phyloP scores from a whole-genome alignment of 2,113 vertebrate genomes.

The Gopherus evgoodei region DNA sequence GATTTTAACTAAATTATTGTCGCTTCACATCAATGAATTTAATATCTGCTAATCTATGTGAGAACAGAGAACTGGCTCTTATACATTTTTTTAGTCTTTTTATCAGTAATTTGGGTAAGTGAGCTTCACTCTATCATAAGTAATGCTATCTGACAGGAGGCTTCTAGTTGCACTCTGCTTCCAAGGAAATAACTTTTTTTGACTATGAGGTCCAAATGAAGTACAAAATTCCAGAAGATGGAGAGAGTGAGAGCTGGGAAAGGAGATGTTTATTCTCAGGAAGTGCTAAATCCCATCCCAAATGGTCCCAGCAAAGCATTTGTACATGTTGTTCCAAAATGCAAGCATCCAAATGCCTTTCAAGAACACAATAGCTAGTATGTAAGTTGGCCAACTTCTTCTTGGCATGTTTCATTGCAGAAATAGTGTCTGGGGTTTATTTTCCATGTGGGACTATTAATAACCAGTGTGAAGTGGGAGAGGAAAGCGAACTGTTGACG shows the following conservation, averaged over 20 bases:
- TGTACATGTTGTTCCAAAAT: conserved; percentile 43
- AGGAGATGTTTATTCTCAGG: conserved; percentile 57
- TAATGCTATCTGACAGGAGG: neutral
- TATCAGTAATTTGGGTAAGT: neutral
- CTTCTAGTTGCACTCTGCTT: neutral
- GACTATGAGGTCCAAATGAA: rapidly evolving
- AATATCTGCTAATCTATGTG: neutral
- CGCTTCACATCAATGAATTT: too few relatives aligned
- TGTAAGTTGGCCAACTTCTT: neutral
- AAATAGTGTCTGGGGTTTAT: neutral
- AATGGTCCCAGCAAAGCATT: conserved; percentile 7
- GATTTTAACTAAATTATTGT: neutral
- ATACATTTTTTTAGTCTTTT: neutral
- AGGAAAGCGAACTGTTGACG: neutral
- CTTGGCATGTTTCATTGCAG: conserved; percentile 14
- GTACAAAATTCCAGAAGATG: neutral
- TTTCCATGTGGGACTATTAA: conserved; percentile 60
- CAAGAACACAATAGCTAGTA: neutral
- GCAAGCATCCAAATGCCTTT: conserved; percentile 34
- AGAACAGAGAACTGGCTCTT: neutral
- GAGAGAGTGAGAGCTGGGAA: neutral
- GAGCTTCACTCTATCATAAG: neutral
- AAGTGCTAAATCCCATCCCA: conserved; percentile 16
- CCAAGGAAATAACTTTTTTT: neutral
- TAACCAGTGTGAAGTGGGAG: conserved; percentile 38